Percentiles rank a stretch among this genome's conserved stretches.
Evolutionary conservation across 2,113 vertebrate species (phyloP).

Genomic region (Ciconia boyciana): DNA sequence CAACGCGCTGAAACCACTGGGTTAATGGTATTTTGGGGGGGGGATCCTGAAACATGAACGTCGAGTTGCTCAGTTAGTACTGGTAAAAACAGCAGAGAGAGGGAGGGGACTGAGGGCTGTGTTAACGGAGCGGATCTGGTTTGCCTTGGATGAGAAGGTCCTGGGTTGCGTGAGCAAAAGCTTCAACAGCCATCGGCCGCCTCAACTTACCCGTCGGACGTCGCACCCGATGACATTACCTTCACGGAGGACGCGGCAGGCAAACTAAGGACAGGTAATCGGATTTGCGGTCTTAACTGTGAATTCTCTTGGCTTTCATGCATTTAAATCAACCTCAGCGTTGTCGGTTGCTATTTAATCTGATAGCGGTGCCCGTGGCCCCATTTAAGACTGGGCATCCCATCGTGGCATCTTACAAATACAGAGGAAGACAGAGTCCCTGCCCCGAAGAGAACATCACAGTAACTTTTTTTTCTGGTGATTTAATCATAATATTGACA

Average conservation of each 20-base stretch:
- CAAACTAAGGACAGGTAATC: fast-evolving
- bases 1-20: fast-evolving
- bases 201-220: not conserved
- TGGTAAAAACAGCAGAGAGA: not conserved
- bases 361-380: not conserved
- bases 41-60: not conserved
- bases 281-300: not conserved
- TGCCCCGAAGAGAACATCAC: slow-evolving; percentile 72
- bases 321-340: not conserved
- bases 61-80: not conserved
- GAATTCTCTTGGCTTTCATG: not conserved
- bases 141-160: not conserved
- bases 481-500: slow-evolving; percentile 74
- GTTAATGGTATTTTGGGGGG: not conserved
- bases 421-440: slow-evolving; percentile 11
- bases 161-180: not conserved
- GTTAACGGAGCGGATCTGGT: fast-evolving
- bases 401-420: not conserved
- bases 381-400: not conserved
- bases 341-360: not conserved
- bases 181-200: not conserved
- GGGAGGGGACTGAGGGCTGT: not conserved
- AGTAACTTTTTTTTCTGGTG: slow-evolving; percentile 67
- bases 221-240: fast-evolving
- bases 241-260: not conserved